phyloP scores from a whole-genome alignment of 1,140 invertebrate species.

The Drosophila burlai region DNA sequence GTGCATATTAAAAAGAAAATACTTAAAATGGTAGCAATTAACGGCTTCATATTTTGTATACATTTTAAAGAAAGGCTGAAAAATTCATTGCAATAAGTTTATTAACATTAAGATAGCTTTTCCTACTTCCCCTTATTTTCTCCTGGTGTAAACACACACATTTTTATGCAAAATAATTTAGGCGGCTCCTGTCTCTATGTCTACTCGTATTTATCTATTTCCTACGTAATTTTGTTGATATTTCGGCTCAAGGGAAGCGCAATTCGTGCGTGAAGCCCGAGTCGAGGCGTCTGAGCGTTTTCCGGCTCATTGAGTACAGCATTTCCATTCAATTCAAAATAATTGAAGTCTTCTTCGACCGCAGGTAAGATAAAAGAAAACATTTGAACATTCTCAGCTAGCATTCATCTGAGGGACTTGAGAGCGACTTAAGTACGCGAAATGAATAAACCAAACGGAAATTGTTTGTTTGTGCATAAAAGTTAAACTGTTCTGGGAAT shows the following conservation, averaged over 20 bases:
- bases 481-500: conserved; percentile 15
- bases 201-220: conserved; percentile 34
- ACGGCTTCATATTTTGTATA: too few relatives aligned
- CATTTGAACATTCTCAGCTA: conserved; percentile 25
- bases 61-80: not conserved
- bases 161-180: conserved; percentile 45
- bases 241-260: conserved; percentile 15
- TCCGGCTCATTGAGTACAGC: conserved; percentile 65
- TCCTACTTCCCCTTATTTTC: conserved; percentile 1
- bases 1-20: too few relatives aligned
- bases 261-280: conserved; percentile 64
- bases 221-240: conserved; percentile 25
- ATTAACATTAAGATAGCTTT: too few relatives aligned
- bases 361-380: conserved; percentile 46
- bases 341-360: conserved; percentile 60
- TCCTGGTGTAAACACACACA: conserved; percentile 5
- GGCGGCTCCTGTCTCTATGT: conserved; percentile 22
- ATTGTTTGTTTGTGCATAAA: conserved; percentile 38
- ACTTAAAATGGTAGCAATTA: too few relatives aligned
- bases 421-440: conserved; percentile 8
- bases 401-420: conserved; percentile 12
- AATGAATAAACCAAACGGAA: conserved; percentile 41
- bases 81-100: too few relatives aligned
- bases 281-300: conserved; percentile 58
- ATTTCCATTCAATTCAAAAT: conserved; percentile 70